Evolutionary conservation across 2,113 vertebrate genomes (phyloP).

Genomic region (Podiceps cristatus): DNA sequence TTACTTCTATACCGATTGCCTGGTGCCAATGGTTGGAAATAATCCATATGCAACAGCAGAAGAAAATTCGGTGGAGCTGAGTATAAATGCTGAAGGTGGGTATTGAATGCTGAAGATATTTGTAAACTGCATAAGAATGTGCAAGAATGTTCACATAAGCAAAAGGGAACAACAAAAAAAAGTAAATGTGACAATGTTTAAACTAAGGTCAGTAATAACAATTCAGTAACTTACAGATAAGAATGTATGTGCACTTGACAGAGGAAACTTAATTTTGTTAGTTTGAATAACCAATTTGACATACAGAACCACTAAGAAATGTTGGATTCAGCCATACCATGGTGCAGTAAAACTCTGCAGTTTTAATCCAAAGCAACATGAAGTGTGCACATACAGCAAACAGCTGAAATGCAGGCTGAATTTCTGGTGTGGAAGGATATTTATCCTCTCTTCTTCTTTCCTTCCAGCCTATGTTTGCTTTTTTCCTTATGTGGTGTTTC

Average conservation of each 20-base stretch:
- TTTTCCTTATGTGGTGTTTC: neutral
- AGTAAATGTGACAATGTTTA: neutral
- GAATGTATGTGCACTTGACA: neutral
- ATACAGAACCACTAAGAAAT: neutral
- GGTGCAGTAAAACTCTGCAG: neutral
- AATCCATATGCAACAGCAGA: slow-evolving; percentile 87
- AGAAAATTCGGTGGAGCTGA: slow-evolving; percentile 83
- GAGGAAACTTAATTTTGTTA: neutral
- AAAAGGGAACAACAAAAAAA: too few species aligned
- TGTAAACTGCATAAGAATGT: neutral
- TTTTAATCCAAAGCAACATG: neutral
- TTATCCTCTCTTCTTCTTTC: neutral
- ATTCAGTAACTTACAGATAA: neutral
- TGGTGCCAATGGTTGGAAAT: slow-evolving; percentile 94
- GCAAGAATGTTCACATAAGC: too few species aligned
- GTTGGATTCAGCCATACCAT: neutral
- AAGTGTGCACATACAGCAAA: neutral
- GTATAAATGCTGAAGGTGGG: slow-evolving; percentile 92
- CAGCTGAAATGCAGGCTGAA: neutral
- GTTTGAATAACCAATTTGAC: neutral
- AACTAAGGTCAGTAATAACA: neutral
- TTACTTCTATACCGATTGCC: slow-evolving; percentile 91
- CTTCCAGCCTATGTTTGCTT: neutral
- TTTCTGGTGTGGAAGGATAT: neutral
- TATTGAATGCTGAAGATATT: neutral